phyloP scores from a whole-genome alignment of 2,797 vertebrate species.

The Tadarida brasiliensis region DNA sequence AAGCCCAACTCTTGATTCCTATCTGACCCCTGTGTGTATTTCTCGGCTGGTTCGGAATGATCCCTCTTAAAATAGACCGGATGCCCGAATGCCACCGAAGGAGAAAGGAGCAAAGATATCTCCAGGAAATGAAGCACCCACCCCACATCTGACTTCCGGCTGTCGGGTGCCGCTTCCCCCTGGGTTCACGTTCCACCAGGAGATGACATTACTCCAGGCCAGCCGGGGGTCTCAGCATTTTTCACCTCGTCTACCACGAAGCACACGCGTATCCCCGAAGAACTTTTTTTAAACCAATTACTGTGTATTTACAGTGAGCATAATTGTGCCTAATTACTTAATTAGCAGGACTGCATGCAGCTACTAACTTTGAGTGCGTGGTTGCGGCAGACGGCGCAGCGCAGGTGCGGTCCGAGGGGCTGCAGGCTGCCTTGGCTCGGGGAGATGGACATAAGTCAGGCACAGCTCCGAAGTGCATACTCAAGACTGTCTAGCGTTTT shows the following conservation, averaged over 20 bases:
- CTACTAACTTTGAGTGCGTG: slow-evolving; percentile 86
- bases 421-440: slow-evolving; percentile 67
- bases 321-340: slow-evolving; percentile 89
- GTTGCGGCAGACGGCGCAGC: slow-evolving; percentile 84
- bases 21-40: not conserved
- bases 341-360: slow-evolving; percentile 87
- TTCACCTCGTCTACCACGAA: slow-evolving; percentile 2
- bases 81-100: not conserved
- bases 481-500: not conserved
- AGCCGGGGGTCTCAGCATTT: not conserved
- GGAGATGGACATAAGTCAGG: not conserved
- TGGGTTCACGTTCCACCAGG: rapidly evolving
- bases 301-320: slow-evolving; percentile 87
- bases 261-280: slow-evolving; percentile 80
- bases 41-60: not conserved
- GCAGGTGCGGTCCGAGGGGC: slow-evolving; percentile 82
- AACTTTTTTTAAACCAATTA: slow-evolving; percentile 85
- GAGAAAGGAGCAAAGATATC: not conserved
- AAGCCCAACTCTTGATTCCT: not conserved
- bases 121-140: too few relatives aligned
- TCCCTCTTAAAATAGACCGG: not conserved
- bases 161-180: not conserved
- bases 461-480: not conserved
- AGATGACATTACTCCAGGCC: not conserved
- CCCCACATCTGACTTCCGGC: too few relatives aligned